Evolutionary conservation across 2,888 invertebrate species (phyloP), one percentile per base, ranked within the genome.

Genomic region (Icerya purchasi): DNA sequence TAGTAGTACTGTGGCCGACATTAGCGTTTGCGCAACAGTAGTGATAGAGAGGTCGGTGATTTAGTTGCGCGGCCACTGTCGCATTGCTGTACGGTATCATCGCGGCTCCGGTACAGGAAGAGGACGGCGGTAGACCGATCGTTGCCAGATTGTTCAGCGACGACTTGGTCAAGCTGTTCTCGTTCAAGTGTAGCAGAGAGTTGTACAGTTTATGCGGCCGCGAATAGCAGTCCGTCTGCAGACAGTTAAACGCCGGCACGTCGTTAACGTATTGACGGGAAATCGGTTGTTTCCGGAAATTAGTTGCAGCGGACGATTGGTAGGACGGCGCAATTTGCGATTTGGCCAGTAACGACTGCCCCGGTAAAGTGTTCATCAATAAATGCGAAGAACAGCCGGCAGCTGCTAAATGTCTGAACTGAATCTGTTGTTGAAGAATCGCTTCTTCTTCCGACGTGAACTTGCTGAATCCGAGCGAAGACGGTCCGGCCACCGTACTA

Each of bases 51-150:
- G n/a, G n/a, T 8, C 36, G 36, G 5, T 36, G 36, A 8, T 36
- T 14, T 36, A 36, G 14, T 59, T 77, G 78, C 3, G 78, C 74
- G 64, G 77, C 78, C 3, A 3, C 54, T 56, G n/a, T 56, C 52
- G 53, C 36, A 58, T 22, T 51, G 22, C 51, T 52, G 36, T n/a
- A 61, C 14, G 2, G 54, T 54, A 8, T 57, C 50, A 3, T 57
- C 50, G n/a, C 61, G 61, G 8, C 51, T 61, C 24, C 36, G 5
- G 5, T 5, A 8, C 14, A 14, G 8, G 36, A 36, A 8, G 5
- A 8, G 36, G 36, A 36, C 36, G 36, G 14, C 14, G 5, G 36
- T 5, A 8, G 14, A 36, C 36, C 8, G 14, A n/a, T n/a, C 36
- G 36, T 8, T 36, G 5, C 8, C 8, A 8, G 14, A 36, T 14